Conservation (phyloP, 2,113 vertebrate species). For the Daphoenositta chrysoptera region DNA sequence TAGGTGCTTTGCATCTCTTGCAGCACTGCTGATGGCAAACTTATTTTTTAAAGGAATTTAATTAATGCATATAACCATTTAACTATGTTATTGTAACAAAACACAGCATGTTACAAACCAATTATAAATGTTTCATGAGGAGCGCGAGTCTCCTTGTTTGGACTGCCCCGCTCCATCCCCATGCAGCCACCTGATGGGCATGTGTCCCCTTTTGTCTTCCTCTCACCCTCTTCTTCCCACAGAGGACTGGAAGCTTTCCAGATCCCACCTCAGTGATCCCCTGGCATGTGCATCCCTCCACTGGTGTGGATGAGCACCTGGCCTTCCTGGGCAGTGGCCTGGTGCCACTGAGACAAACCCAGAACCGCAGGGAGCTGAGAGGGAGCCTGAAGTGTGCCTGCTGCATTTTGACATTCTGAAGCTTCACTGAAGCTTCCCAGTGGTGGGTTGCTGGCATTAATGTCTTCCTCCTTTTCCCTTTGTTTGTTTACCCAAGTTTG, state of each 20-base stretch:
- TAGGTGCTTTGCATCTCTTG: background rate
- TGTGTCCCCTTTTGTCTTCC: background rate
- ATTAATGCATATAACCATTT: background rate
- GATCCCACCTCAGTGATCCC: background rate
- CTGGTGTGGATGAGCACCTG: background rate
- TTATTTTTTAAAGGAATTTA: background rate
- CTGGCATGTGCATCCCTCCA: background rate
- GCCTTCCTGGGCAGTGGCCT: background rate
- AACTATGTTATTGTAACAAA: background rate
- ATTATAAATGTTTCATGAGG: background rate
- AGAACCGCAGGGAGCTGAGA: background rate
- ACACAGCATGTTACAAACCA: background rate
- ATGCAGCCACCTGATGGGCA: background rate
- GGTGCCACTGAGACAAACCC: background rate
- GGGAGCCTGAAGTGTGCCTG: background rate
- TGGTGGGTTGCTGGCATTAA: background rate
- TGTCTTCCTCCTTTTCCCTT: background rate
- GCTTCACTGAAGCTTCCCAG: background rate
- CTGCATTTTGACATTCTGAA: background rate
- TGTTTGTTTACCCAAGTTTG: constrained; percentile 74
- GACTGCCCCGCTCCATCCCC: background rate
- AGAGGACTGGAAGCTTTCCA: background rate
- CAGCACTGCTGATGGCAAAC: background rate
- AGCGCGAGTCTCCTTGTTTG: background rate
- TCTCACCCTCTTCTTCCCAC: background rate